Conservation (phyloP, 1,140 invertebrate species). For the Zaprionus gabonicus region DNA sequence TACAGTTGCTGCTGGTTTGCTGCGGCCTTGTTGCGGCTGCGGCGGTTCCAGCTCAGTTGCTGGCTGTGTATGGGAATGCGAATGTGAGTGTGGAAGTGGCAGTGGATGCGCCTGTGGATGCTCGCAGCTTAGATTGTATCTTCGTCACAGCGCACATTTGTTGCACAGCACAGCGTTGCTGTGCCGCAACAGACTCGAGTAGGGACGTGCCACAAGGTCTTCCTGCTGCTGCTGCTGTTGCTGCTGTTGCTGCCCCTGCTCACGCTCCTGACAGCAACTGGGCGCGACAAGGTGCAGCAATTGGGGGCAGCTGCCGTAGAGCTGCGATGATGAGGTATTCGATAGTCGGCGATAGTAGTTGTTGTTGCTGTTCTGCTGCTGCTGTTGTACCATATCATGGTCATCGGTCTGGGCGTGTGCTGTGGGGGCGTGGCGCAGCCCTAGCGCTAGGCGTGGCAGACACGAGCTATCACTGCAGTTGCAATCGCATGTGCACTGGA, state of each 20-base stretch:
- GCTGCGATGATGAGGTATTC: conserved; percentile 77
- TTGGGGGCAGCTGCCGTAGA: conserved; percentile 81
- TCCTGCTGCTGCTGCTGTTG: conserved; percentile 32
- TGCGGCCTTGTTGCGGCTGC: conserved; percentile 35
- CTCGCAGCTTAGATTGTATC: conserved; percentile 82
- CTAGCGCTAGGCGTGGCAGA: conserved; percentile 49
- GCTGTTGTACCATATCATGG: conserved; percentile 71
- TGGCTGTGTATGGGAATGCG: neutral
- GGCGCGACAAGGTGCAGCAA: conserved; percentile 35
- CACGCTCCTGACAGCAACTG: conserved; percentile 3
- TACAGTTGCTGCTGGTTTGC: neutral
- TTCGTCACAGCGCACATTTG: conserved; percentile 84
- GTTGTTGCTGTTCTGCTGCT: neutral
- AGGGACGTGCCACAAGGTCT: conserved; percentile 15
- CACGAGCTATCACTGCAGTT: conserved; percentile 81
- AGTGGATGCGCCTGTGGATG: conserved; percentile 51
- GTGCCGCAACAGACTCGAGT: conserved; percentile 66
- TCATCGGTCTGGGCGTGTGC: conserved; percentile 43
- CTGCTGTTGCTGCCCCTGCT: conserved; percentile 36
- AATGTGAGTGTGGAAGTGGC: conserved; percentile 9
- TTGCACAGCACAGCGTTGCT: conserved; percentile 66
- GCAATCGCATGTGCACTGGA: conserved; percentile 82
- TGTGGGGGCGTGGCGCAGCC: conserved; percentile 34
- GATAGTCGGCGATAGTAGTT: conserved; percentile 75
- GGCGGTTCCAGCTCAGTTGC: conserved; percentile 1